Evolutionary conservation across 2,888 invertebrate species (phyloP).

Genomic region (Galerucella nymphaeae): DNA sequence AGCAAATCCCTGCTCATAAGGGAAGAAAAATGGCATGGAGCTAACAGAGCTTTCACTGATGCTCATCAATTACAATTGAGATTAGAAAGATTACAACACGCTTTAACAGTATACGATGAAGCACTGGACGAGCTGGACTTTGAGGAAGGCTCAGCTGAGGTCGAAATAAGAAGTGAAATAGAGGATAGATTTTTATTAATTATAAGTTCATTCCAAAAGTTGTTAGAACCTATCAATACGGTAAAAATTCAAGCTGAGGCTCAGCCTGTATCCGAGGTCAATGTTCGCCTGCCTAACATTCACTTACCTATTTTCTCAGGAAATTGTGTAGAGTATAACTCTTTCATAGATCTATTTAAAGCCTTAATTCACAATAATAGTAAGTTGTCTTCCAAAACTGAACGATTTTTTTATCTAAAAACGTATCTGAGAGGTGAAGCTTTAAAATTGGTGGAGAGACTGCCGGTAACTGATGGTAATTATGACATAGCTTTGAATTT

Average conservation of each 20-base stretch:
- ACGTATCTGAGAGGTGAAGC: neutral
- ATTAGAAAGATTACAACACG: neutral
- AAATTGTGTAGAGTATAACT: conserved; percentile 1
- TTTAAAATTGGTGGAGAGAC: neutral
- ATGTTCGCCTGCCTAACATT: neutral
- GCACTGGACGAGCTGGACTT: neutral
- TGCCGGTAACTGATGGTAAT: conserved; percentile 2
- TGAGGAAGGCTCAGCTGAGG: neutral
- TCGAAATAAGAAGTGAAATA: neutral
- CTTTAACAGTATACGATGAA: neutral
- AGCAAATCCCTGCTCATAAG: neutral
- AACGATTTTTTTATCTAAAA: neutral
- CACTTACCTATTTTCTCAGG: neutral
- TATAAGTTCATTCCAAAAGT: neutral
- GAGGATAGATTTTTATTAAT: conserved; percentile 1
- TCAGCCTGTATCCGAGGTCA: neutral
- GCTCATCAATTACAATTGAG: neutral
- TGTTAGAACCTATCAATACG: neutral
- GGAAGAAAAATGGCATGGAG: neutral
- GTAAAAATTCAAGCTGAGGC: conserved; percentile 1
- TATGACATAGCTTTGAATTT: neutral
- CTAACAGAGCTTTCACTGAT: neutral
- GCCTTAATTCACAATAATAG: neutral
- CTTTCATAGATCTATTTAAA: conserved; percentile 1
- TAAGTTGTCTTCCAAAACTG: neutral